Conservation (phyloP, 2,888 invertebrate genomes). For the Erebia aethiops region DNA sequence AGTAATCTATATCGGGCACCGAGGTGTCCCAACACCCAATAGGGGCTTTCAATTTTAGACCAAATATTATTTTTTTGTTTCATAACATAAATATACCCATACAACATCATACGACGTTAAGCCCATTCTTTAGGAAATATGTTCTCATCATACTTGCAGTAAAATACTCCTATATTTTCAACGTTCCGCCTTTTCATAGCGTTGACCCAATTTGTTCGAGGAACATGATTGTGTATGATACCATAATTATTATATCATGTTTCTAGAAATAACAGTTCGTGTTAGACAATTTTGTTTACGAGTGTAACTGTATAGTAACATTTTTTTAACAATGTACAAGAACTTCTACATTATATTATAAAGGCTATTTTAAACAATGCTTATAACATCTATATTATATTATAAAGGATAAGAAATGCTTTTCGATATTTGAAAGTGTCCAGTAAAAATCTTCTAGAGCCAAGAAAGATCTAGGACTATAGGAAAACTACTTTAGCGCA, state of each 20-base stretch:
- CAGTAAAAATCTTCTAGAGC: neutral
- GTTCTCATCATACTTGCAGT: slow-evolving; percentile 2
- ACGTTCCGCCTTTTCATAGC: neutral
- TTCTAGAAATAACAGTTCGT: no score
- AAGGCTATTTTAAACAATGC: no score
- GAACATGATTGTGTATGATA: neutral
- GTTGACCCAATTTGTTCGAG: slow-evolving; percentile 5
- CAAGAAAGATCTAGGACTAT: neutral
- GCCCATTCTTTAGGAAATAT: neutral
- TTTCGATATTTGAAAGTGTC: no score
- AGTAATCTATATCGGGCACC: neutral
- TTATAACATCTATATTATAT: no score
- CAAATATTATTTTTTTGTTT: neutral
- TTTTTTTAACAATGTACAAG: no score
- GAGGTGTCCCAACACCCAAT: neutral
- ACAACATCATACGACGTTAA: neutral
- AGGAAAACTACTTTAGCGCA: slow-evolving; percentile 5
- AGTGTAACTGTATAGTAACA: neutral
- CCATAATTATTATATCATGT: no score
- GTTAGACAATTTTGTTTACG: neutral
- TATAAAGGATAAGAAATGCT: no score
- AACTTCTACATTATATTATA: no score
- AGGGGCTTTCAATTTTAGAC: neutral
- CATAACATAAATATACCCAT: neutral
- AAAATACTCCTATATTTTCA: neutral